Base-by-base conservation (phyloP, 2,888 invertebrate species). In the Archaeoteleia sp. region DNA sequence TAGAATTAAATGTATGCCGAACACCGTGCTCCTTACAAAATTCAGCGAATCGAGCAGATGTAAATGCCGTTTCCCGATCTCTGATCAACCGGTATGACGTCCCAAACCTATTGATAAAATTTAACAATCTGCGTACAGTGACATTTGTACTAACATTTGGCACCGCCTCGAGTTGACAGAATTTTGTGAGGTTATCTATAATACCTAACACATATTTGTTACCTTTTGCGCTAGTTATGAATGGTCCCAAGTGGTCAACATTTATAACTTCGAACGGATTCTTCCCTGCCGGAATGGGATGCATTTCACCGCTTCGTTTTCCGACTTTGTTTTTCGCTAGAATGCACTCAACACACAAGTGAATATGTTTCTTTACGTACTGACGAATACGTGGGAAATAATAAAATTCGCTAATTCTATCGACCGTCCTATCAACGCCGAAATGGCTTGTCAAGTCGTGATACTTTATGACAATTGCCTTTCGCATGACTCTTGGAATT, bases 201-300 rank as follows among this genome's bases (percentile, higher is more conserved):
- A 69, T 40, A 7, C 34, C 46, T 1, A 72, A 32, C 1, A 74
- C 34, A 27, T 68, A 63, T 30, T 70, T 49, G 30, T 68, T 70
- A 17, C 37, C 12, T 2, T 35, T 23, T 1, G 29, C 20, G 0
- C 25, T 55, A 0, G 46, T 66, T 1, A 68, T 17, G 17, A 65
- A 66, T n/a, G 72, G 68, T n/a, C 71, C 70, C 0, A 67, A 14
- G 32, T 72, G 68, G 27, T 70, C 67, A 1, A 71, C 20, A 37
- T 74, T 53, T 1, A 72, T 45, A 0, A 63, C n/a, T 2, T 30
- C 69, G 39, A 73, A 72, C 0, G 72, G 73, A 14, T 69, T 4
- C 10, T 27, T 27, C 0, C 68, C 73, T 1, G 67, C 66, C 2
- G 65, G 60, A 10, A 73, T 69, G 4, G 65, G 46, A 6, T 57